These are phyloP conservation scores for Pomacea maculata DNA, from an alignment of 1,140 invertebrate species.

Conservation along the genomic window DNA sequence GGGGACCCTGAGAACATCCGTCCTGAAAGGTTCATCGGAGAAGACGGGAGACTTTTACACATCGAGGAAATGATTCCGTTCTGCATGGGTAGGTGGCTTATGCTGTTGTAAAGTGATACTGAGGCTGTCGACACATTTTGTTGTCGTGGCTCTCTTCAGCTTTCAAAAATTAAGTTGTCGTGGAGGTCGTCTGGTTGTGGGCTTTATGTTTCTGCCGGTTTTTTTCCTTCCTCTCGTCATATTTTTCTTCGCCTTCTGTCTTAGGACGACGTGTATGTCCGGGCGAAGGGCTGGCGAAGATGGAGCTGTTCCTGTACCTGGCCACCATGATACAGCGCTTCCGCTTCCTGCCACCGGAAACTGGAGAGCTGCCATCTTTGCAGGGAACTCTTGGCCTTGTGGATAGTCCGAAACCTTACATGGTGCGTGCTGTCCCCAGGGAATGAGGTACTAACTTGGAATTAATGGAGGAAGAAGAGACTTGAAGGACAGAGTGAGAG, in stretches of 20 bases:
- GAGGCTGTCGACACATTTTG: no score
- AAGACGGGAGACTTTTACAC: conserved; percentile 24
- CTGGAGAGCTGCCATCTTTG: conserved; percentile 14
- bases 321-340: conserved; percentile 30
- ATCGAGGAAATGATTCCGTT: conserved; percentile 35
- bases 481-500: no score
- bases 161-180: no score
- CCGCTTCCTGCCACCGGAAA: conserved; percentile 19
- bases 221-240: no score
- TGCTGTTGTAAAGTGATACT: no score
- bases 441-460: not conserved
- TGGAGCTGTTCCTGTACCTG: conserved; percentile 38
- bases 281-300: conserved; percentile 37
- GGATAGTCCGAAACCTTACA: conserved; percentile 1
- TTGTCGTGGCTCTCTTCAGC: no score
- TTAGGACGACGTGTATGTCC: conserved; percentile 32
- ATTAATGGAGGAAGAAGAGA: no score
- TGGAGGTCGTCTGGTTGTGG: no score
- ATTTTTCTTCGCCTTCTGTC: no score
- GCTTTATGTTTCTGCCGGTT: no score
- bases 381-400: conserved; percentile 22
- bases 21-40: conserved; percentile 71
- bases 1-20: conserved; percentile 75
- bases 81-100: conserved; percentile 9
- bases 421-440: conserved; percentile 1